Conservation (phyloP, 2,888 invertebrate species). For the Phengaris alcon region DNA sequence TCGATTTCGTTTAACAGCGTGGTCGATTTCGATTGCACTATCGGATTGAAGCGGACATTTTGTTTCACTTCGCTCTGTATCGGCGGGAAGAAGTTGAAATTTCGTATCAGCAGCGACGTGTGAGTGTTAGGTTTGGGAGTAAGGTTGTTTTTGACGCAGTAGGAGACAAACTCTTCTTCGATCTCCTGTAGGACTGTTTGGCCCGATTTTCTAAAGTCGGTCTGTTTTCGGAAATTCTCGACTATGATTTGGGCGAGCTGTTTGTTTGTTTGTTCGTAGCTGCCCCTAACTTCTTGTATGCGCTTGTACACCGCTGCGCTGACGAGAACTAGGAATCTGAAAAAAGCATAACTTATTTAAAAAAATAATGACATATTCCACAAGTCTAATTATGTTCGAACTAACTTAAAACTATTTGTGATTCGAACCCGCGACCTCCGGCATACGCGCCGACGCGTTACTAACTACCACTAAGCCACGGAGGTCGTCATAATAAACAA, state of each 20-base stretch:
- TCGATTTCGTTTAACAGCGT: slow-evolving; percentile 67
- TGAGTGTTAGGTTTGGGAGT: slow-evolving; percentile 85
- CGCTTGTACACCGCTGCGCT: slow-evolving; percentile 92
- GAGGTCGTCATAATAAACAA: no score
- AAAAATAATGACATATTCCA: no score
- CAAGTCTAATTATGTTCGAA: no score
- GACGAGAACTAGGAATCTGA: slow-evolving; percentile 89
- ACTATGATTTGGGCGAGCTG: slow-evolving; percentile 89
- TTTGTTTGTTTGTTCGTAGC: slow-evolving; percentile 87
- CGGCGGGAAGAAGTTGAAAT: slow-evolving; percentile 89
- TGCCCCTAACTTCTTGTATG: slow-evolving; percentile 85
- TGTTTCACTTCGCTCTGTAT: slow-evolving; percentile 54
- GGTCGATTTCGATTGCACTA: slow-evolving; percentile 76
- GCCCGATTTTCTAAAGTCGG: slow-evolving; percentile 88
- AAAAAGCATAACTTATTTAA: slow-evolving; percentile 37
- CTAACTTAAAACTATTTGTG: no score
- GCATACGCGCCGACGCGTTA: background rate
- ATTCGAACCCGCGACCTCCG: no score
- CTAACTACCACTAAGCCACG: no score
- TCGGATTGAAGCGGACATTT: slow-evolving; percentile 80
- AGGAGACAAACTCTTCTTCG: slow-evolving; percentile 89
- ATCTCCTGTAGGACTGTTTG: slow-evolving; percentile 92
- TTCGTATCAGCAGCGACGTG: slow-evolving; percentile 90
- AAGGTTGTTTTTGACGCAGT: slow-evolving; percentile 80
- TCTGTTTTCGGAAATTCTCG: slow-evolving; percentile 89